Percentiles rank a stretch among this genome's conserved stretches.
Evolutionary conservation across 2,113 vertebrate species (phyloP).

Genomic region (Felis chaus): DNA sequence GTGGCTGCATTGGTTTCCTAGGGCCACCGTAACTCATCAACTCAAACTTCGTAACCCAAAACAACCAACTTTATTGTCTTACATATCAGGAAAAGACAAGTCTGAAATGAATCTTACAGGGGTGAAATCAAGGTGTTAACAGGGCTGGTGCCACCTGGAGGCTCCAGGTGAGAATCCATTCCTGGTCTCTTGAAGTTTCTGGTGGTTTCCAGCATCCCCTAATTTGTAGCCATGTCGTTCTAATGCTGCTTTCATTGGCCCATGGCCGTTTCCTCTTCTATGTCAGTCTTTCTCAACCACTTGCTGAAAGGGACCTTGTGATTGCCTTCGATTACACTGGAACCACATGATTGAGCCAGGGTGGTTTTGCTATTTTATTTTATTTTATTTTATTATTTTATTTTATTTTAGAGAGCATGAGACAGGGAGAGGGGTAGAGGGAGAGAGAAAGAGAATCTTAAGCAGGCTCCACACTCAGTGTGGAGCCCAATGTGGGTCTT

Average conservation of each 20-base stretch:
- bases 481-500: no score
- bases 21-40: not conserved
- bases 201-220: not conserved
- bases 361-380: not conserved
- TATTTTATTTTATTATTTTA: no score
- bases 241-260: fast-evolving
- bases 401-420: no score
- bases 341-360: not conserved
- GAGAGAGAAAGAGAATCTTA: no score
- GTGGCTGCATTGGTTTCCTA: fast-evolving
- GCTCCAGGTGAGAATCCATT: fast-evolving
- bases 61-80: not conserved
- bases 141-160: not conserved
- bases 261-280: fast-evolving
- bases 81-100: not conserved
- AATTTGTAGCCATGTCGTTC: fast-evolving
- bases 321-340: not conserved
- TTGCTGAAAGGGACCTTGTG: not conserved
- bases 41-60: not conserved
- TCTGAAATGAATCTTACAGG: not conserved
- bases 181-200: no score
- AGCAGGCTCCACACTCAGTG: no score
- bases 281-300: not conserved
- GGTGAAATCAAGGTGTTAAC: not conserved
- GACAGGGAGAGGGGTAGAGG: no score